phyloP scores from a whole-genome alignment of 2,797 vertebrate species.

The Sphenodon punctatus region DNA sequence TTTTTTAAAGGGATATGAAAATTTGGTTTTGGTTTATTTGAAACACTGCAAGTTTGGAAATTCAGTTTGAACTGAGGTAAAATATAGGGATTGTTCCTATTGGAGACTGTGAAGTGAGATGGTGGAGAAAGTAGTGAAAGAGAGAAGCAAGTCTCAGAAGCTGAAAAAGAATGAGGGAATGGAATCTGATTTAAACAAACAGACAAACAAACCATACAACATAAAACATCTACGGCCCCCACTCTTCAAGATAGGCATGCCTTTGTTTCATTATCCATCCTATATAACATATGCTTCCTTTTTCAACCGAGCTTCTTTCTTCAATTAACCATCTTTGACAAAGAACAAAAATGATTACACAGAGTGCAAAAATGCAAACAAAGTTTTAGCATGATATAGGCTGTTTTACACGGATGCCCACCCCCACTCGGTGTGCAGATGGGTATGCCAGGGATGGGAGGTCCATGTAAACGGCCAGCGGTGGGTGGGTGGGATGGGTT shows the following conservation, averaged over 20 bases:
- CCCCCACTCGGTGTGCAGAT: too few species aligned
- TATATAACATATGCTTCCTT: neutral
- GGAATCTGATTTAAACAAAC: too few species aligned
- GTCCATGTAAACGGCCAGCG: too few species aligned
- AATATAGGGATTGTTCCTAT: neutral
- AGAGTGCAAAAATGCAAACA: too few species aligned
- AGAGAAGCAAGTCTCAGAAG: too few species aligned
- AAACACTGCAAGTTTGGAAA: neutral
- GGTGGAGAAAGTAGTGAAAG: too few species aligned
- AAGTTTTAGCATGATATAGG: too few species aligned
- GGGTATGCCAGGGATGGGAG: too few species aligned
- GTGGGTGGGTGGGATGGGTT: too few species aligned
- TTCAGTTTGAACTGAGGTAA: neutral
- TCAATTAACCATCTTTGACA: neutral
- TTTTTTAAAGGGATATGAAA: slow-evolving; percentile 53
- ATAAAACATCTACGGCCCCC: neutral
- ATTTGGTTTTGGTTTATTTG: slow-evolving; percentile 54
- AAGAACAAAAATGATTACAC: neutral
- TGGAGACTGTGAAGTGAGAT: too few species aligned
- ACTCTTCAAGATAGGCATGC: neutral
- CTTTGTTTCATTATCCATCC: neutral
- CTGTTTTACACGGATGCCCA: too few species aligned
- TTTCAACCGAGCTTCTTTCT: neutral
- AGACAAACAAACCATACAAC: neutral
- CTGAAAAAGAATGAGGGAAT: too few species aligned